Evolutionary conservation across 2,113 vertebrate species (phyloP).

Genomic region (Eclectus roratus): DNA sequence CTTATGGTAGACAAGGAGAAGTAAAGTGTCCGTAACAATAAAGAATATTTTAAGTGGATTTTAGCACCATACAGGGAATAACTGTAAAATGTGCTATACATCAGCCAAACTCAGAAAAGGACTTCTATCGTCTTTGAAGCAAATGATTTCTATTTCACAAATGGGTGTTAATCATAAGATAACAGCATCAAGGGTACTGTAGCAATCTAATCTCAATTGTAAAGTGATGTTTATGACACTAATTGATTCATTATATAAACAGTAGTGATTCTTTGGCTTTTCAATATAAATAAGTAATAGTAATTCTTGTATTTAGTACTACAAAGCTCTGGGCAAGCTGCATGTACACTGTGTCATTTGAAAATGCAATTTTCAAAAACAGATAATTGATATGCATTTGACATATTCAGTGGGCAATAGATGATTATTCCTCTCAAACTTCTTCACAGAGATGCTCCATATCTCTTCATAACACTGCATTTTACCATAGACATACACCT

Average conservation of each 20-base stretch:
- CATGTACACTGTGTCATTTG: not conserved
- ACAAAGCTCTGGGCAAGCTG: not conserved
- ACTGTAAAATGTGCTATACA: not conserved
- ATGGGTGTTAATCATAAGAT: not conserved
- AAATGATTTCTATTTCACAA: not conserved
- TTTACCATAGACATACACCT: not conserved
- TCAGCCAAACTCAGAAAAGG: not conserved
- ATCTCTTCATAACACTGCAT: not conserved
- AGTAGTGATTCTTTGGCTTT: not conserved
- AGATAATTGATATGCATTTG: not conserved
- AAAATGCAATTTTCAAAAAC: not conserved
- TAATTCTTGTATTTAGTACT: not conserved
- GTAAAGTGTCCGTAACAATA: not conserved
- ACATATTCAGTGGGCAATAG: not conserved
- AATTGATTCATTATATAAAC: not conserved
- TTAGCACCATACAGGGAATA: not conserved
- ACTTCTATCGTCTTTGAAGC: not conserved
- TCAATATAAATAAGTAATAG: not conserved
- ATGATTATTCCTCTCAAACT: not conserved
- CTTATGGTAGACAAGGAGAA: not conserved
- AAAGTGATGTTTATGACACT: constrained; percentile 14
- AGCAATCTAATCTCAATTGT: not conserved
- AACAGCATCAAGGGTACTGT: not conserved
- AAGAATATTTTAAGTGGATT: not conserved
- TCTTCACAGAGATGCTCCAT: not conserved